Percentiles rank a stretch among this genome's conserved stretches.
These are phyloP conservation scores for Vicugna pacos DNA, from an alignment of 2,113 vertebrate genomes.

Conservation along the genomic window DNA sequence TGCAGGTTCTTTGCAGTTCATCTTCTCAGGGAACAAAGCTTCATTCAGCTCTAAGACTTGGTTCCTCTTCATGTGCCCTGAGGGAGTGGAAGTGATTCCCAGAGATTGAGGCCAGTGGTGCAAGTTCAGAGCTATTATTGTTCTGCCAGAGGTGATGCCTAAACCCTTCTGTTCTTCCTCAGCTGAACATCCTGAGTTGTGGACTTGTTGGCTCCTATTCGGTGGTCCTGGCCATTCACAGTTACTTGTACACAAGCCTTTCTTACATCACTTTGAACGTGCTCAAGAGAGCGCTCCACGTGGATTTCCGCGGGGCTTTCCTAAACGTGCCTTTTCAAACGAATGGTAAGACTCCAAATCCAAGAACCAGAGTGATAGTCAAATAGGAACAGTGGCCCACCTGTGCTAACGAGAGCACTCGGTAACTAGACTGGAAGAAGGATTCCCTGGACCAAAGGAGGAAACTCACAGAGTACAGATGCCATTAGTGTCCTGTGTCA, in stretches of 20 bases:
- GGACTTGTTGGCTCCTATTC: conserved; percentile 92
- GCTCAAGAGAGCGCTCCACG: conserved; percentile 92
- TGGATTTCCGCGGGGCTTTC: conserved; percentile 89
- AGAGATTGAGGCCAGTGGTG: not conserved
- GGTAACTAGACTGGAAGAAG: not conserved
- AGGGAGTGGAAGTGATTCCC: not conserved
- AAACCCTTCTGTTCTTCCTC: not conserved
- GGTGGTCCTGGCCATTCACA: conserved; percentile 90
- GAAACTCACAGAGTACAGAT: not conserved
- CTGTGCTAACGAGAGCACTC: not conserved
- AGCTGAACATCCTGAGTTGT: conserved; percentile 95
- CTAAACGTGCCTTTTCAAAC: conserved; percentile 92
- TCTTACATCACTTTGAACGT: conserved; percentile 94
- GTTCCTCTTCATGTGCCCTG: not conserved
- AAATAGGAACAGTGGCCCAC: not conserved
- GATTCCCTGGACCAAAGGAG: too few relatives aligned
- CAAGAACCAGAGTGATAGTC: not conserved
- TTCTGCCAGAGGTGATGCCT: not conserved
- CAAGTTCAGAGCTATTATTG: not conserved
- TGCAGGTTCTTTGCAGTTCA: not conserved
- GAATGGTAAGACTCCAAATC: conserved; percentile 89
- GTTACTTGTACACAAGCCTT: conserved; percentile 95
- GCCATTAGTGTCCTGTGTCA: not conserved
- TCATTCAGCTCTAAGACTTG: not conserved
- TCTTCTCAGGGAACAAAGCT: not conserved